Evolutionary conservation across 2,113 vertebrate species (phyloP).

Genomic region (Tympanuchus pallidicinctus): DNA sequence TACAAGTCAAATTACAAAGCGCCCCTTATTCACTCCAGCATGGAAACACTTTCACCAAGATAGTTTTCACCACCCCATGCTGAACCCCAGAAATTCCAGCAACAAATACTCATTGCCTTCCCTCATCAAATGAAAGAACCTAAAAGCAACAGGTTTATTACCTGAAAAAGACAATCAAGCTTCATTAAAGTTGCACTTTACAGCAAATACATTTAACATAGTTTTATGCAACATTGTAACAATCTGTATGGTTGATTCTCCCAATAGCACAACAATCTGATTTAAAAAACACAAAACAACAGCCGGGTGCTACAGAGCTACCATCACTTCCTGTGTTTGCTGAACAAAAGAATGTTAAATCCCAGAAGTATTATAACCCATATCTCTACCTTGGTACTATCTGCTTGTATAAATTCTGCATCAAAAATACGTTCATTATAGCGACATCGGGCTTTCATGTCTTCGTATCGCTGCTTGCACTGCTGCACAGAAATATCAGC

Average conservation of each 20-base stretch:
- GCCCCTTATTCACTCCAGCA: not conserved
- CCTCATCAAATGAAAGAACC: not conserved
- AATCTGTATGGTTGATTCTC: not conserved
- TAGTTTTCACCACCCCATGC: not conserved
- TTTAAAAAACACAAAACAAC: not conserved
- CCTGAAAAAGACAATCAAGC: not conserved
- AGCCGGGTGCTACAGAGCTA: not conserved
- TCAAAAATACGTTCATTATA: slow-evolving; percentile 84
- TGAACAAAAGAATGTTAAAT: not conserved
- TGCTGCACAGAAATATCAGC: slow-evolving; percentile 93
- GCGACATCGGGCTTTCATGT: slow-evolving; percentile 87
- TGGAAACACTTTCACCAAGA: not conserved
- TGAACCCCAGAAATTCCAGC: not conserved
- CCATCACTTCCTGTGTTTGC: not conserved
- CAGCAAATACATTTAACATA: not conserved
- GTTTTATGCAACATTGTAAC: not conserved
- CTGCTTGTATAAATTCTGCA: slow-evolving; percentile 93
- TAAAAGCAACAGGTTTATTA: not conserved
- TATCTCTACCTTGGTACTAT: slow-evolving; percentile 89
- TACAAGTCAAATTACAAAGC: not conserved
- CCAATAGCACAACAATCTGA: not conserved
- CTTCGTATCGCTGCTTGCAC: slow-evolving; percentile 90
- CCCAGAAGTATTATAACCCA: not conserved
- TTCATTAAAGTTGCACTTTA: not conserved
- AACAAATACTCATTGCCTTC: not conserved